Conservation (phyloP, 2,113 vertebrate species). For the Ptilorrhoa leucosticta region DNA sequence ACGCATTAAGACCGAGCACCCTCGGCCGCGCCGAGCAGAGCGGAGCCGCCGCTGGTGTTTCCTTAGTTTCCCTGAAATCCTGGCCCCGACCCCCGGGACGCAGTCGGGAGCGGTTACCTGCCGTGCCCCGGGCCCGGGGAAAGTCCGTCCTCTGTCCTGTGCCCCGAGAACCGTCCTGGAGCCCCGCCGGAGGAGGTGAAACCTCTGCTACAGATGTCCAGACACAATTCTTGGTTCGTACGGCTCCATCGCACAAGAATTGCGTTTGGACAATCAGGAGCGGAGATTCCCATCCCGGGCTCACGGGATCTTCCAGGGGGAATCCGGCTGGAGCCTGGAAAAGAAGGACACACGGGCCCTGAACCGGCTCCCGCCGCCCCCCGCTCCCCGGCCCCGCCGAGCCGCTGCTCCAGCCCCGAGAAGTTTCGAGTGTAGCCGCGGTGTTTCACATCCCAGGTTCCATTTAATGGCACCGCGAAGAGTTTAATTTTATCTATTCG, state of each 20-base stretch:
- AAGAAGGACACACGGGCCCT: slow-evolving; percentile 41
- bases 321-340: slow-evolving; percentile 51
- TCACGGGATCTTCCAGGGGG: slow-evolving; percentile 10
- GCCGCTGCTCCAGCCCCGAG: not conserved
- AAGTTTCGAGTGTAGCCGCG: slow-evolving; percentile 13
- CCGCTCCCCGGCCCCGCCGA: not conserved
- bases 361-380: not conserved
- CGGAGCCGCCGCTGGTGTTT: not conserved
- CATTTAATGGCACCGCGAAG: slow-evolving; percentile 1
- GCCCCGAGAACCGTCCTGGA: not conserved
- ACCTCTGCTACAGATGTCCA: slow-evolving; percentile 99
- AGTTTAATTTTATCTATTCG: slow-evolving; percentile 1
- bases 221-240: slow-evolving; percentile 98
- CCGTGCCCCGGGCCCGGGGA: not conserved
- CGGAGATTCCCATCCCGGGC: slow-evolving; percentile 77
- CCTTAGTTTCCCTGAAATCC: not conserved
- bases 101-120: slow-evolving; percentile 2
- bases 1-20: not conserved
- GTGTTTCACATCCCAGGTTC: not conserved
- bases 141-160: not conserved
- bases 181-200: slow-evolving; percentile 59
- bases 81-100: not conserved
- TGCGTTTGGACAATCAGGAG: slow-evolving; percentile 99
- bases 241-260: slow-evolving; percentile 93
- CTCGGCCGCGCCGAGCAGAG: not conserved